These are phyloP conservation scores for Aleadryas rufinucha DNA, from an alignment of 2,113 vertebrate genomes.

Conservation along the genomic window DNA sequence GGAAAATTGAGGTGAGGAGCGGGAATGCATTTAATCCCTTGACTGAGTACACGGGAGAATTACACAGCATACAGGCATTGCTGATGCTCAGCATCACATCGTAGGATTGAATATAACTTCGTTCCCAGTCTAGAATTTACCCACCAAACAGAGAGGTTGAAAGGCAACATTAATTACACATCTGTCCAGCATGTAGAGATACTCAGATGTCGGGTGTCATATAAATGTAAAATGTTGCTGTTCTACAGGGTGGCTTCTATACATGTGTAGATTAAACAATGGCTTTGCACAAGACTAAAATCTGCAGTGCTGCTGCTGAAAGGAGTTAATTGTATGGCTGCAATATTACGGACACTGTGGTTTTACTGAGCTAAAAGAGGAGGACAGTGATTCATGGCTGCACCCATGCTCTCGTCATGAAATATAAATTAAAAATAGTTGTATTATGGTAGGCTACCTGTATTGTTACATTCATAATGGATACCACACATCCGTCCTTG, in stretches of 20 bases:
- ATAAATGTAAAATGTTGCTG: slow-evolving; percentile 46
- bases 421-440: slow-evolving; percentile 59
- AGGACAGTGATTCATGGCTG: slow-evolving; percentile 43
- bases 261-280: slow-evolving; percentile 35
- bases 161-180: slow-evolving; percentile 50
- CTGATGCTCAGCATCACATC: background rate
- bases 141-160: slow-evolving; percentile 32
- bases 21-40: slow-evolving; percentile 38
- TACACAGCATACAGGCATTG: background rate
- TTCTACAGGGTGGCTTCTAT: slow-evolving; percentile 5
- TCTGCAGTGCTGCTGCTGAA: slow-evolving; percentile 31
- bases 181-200: background rate
- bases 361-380: slow-evolving; percentile 51
- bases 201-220: slow-evolving; percentile 8
- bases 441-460: slow-evolving; percentile 55
- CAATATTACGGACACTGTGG: background rate
- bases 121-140: slow-evolving; percentile 39
- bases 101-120: slow-evolving; percentile 2
- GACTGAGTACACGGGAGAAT: background rate
- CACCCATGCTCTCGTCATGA: slow-evolving; percentile 32
- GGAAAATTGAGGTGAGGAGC: slow-evolving; percentile 11
- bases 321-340: slow-evolving; percentile 47
- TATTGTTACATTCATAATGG: slow-evolving; percentile 69
- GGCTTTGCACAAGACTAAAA: slow-evolving; percentile 15
- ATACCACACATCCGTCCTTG: slow-evolving; percentile 55